Evolutionary conservation across 2,797 vertebrate genomes (phyloP).

Genomic region (Hafferia zeledoni): DNA sequence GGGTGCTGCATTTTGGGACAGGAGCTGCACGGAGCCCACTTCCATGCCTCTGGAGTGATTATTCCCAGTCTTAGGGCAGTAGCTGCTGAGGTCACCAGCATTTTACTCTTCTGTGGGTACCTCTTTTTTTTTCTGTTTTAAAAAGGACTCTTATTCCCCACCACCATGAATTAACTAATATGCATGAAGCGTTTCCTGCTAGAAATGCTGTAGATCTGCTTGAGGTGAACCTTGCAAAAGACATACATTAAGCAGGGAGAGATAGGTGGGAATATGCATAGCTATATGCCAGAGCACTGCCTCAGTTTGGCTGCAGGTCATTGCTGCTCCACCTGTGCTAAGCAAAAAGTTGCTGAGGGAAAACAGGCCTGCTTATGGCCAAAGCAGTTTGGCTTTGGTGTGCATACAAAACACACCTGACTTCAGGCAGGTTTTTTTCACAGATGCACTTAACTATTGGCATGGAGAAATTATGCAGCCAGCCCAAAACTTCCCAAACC

Average conservation of each 20-base stretch:
- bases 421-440: not conserved
- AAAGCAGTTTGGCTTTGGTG: not conserved
- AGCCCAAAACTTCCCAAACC: not conserved
- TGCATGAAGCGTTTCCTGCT: not conserved
- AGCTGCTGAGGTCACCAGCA: not conserved
- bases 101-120: not conserved
- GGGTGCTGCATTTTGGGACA: not conserved
- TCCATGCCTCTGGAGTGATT: not conserved
- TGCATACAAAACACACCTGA: not conserved
- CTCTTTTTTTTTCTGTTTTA: not conserved
- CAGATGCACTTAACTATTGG: not conserved
- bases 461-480: not conserved
- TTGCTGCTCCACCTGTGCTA: not conserved
- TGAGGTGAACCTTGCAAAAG: not conserved
- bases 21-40: accelerated
- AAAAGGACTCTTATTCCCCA: not conserved
- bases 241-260: not conserved
- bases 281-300: not conserved
- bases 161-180: not conserved
- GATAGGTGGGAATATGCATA: not conserved
- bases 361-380: not conserved
- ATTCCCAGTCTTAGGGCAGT: not conserved
- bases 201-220: not conserved
- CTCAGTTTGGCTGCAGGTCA: not conserved
- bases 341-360: not conserved